These are phyloP conservation scores for Choristoneura fumiferana DNA, from an alignment of 1,140 invertebrate species.

Conservation along the genomic window DNA sequence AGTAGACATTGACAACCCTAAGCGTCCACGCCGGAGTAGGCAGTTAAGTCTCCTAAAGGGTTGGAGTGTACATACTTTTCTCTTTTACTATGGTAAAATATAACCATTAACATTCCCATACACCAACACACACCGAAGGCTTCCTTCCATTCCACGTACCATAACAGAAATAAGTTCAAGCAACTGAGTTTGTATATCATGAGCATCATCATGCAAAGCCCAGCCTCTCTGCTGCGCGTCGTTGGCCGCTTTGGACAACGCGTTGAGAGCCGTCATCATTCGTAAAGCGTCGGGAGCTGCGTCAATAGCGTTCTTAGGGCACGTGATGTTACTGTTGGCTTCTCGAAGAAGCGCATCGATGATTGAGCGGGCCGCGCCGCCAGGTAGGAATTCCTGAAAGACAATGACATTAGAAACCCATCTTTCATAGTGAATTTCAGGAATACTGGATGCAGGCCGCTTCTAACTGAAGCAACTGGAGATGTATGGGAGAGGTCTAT, in stretches of 20 bases:
- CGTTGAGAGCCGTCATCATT: slow-evolving; percentile 88
- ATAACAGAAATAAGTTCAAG: slow-evolving; percentile 91
- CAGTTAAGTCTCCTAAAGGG: too few species aligned
- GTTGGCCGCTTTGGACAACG: slow-evolving; percentile 92
- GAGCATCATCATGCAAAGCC: slow-evolving; percentile 95
- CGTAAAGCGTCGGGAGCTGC: slow-evolving; percentile 88
- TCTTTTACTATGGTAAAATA: too few species aligned
- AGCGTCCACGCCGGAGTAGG: too few species aligned
- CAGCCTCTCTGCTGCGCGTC: slow-evolving; percentile 96
- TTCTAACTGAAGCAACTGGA: too few species aligned
- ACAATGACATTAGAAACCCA: too few species aligned
- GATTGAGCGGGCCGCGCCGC: slow-evolving; percentile 68
- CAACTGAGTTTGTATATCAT: slow-evolving; percentile 89
- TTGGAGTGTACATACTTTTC: too few species aligned
- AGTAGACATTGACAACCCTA: too few species aligned
- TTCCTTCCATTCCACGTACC: slow-evolving; percentile 78
- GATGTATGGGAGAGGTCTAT: too few species aligned
- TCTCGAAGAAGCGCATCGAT: slow-evolving; percentile 69
- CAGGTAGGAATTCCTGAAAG: slow-evolving; percentile 64
- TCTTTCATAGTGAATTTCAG: too few species aligned
- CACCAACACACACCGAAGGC: too few species aligned
- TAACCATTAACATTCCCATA: too few species aligned
- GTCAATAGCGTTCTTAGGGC: slow-evolving; percentile 81
- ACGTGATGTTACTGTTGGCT: slow-evolving; percentile 69
- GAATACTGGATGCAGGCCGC: too few species aligned